Percentiles rank a stretch among this genome's conserved stretches.
These are phyloP conservation scores for Poecilia picta DNA, from an alignment of 2,797 vertebrate genomes.

Conservation along the genomic window DNA sequence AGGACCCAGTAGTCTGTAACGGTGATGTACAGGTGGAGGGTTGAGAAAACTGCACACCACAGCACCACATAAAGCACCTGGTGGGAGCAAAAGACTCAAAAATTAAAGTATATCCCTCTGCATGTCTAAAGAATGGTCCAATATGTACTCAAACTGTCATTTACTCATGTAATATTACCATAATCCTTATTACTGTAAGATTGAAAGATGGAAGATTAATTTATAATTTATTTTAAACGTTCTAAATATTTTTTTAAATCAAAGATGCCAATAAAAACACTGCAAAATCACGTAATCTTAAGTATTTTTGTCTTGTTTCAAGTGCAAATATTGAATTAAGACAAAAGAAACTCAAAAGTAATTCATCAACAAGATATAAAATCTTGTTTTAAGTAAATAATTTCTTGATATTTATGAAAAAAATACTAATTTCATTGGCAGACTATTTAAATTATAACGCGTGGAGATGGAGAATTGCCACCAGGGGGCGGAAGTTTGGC, in stretches of 20 bases:
- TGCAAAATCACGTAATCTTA: no score
- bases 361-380: no score
- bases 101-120: not conserved
- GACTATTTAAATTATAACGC: no score
- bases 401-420: no score
- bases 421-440: no score
- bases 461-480: no score
- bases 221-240: not conserved
- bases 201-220: not conserved
- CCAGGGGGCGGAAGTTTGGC: no score
- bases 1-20: constrained; percentile 77
- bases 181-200: not conserved
- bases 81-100: not conserved
- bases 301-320: no score
- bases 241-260: not conserved
- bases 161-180: not conserved
- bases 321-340: no score
- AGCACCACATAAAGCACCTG: constrained; percentile 81
- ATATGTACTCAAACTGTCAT: not conserved
- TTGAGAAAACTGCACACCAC: constrained; percentile 82
- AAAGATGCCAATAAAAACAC: not conserved
- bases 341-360: no score
- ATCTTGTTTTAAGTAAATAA: no score
- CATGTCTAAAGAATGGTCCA: not conserved
- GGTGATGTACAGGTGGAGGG: constrained; percentile 74